Percentiles rank a stretch among this genome's conserved stretches.
Conservation (phyloP, 2,797 vertebrate species). For the Salarias fasciatus region DNA sequence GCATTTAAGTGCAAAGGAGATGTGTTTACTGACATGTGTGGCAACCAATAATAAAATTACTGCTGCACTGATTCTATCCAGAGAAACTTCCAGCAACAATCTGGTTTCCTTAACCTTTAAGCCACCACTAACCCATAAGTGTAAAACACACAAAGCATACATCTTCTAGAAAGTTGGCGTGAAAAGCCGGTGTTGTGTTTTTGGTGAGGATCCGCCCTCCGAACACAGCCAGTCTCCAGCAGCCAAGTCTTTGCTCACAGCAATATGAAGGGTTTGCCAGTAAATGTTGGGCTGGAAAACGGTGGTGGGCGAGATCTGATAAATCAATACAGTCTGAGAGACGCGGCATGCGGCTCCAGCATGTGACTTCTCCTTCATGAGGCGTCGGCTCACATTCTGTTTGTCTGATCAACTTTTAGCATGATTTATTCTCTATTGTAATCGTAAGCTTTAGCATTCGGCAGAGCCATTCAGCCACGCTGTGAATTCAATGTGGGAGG, state of each 20-base stretch:
- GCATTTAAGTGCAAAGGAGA: constrained; percentile 40
- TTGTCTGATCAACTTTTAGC: no score
- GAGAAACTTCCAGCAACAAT: no score
- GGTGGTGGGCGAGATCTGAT: constrained; percentile 40
- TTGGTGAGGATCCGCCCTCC: constrained; percentile 12
- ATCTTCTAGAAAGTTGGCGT: no score
- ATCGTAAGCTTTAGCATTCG: not conserved
- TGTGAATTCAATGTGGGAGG: constrained; percentile 2
- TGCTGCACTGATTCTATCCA: no score
- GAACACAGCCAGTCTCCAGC: constrained; percentile 14
- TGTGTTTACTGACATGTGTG: constrained; percentile 4
- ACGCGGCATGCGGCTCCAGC: constrained; percentile 14
- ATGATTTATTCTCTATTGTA: not conserved
- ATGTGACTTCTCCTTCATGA: constrained; percentile 11
- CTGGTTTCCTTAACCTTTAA: no score
- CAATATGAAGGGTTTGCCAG: constrained; percentile 25
- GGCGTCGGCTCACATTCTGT: constrained; percentile 11
- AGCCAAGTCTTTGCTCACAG: constrained; percentile 42
- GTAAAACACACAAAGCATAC: no score
- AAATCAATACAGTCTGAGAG: constrained; percentile 50
- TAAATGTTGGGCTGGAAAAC: constrained; percentile 27
- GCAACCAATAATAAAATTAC: no score
- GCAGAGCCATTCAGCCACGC: not conserved
- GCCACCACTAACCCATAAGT: no score
- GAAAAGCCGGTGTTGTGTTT: no score